A percentile compares a stretch with the other conserved stretches of the same genome.
phyloP scores from a whole-genome alignment of 2,888 invertebrate genomes.

The Tetranychus piercei region DNA sequence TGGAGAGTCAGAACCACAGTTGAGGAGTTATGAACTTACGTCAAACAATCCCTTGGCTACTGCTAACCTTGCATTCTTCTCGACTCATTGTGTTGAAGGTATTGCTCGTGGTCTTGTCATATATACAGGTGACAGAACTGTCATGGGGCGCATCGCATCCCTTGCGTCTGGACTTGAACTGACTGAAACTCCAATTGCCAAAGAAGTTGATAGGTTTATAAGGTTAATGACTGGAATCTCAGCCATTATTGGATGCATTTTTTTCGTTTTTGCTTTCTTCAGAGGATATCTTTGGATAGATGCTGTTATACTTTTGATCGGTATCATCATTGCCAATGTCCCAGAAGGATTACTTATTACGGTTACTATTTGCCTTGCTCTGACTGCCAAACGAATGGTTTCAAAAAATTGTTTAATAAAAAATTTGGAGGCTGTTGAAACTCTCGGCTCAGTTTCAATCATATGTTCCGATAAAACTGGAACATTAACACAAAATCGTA shows the following conservation, averaged over 20 bases:
- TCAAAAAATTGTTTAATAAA: conserved; percentile 96
- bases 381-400: conserved; percentile 98
- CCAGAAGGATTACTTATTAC: conserved; percentile 96
- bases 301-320: conserved; percentile 96
- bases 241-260: conserved; percentile 82
- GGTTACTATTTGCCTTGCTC: conserved; percentile 60
- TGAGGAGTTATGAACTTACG: conserved; percentile 70
- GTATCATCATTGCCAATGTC: conserved; percentile 98
- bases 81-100: conserved; percentile 80
- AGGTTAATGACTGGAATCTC: conserved; percentile 92
- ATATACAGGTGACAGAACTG: conserved; percentile 83
- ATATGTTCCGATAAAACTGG: conserved; percentile 99
- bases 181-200: conserved; percentile 93
- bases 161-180: conserved; percentile 81
- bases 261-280: conserved; percentile 91
- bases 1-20: conserved; percentile 84
- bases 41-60: conserved; percentile 87
- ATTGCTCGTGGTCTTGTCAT: conserved; percentile 75
- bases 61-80: conserved; percentile 85
- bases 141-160: conserved; percentile 89
- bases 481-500: conserved; percentile 94
- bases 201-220: conserved; percentile 97
- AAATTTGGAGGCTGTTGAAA: conserved; percentile 98
- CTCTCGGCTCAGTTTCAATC: conserved; percentile 92
- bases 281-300: conserved; percentile 97